phyloP scores from a whole-genome alignment of 2,113 vertebrate species.

The Xenus cinereus region DNA sequence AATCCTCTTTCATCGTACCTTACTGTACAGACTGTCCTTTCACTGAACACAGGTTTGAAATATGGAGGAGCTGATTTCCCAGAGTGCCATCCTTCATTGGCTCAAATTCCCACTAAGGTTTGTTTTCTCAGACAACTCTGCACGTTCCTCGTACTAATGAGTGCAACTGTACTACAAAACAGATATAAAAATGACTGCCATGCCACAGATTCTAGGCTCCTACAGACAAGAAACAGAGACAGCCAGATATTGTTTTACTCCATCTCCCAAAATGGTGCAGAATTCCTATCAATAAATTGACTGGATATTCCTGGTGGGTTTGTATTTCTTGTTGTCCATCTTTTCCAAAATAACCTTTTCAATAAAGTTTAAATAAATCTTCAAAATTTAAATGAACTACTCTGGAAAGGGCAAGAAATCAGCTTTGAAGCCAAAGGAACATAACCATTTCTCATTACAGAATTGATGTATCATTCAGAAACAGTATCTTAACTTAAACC shows the following conservation, averaged over 20 bases:
- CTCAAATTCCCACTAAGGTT: neutral
- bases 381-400: conserved; percentile 4
- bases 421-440: conserved; percentile 25
- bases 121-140: neutral
- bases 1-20: neutral
- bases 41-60: neutral
- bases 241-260: neutral
- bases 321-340: neutral
- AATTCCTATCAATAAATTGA: neutral
- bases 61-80: neutral
- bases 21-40: neutral
- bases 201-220: neutral
- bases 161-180: neutral
- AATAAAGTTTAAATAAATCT: neutral
- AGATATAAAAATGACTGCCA: neutral
- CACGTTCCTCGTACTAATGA: neutral
- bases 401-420: conserved; percentile 9
- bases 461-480: conserved; percentile 60
- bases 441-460: conserved; percentile 39
- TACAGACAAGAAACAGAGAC: neutral
- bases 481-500: conserved; percentile 57
- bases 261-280: neutral
- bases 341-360: neutral
- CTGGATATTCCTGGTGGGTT: neutral
- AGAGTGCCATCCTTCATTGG: neutral